phyloP scores from a whole-genome alignment of 2,797 vertebrate species.

The Erithacus rubecula region DNA sequence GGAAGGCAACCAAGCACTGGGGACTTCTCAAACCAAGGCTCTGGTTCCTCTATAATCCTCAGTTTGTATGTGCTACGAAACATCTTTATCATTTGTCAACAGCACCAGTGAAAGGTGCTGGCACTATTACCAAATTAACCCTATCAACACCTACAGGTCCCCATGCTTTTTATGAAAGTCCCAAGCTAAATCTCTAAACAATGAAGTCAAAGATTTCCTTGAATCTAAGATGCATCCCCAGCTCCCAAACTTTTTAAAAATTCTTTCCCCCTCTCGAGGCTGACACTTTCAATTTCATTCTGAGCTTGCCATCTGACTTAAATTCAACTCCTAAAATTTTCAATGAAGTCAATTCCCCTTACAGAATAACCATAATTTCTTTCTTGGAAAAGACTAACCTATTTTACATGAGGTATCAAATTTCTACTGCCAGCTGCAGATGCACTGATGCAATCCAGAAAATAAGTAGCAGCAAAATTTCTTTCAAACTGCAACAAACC shows the following conservation, averaged over 20 bases:
- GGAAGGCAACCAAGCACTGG: neutral
- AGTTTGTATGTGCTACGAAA: accelerated
- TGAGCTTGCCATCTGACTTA: neutral
- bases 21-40: neutral
- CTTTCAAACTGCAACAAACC: neutral
- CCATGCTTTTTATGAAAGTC: neutral
- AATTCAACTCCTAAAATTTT: neutral
- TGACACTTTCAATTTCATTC: neutral
- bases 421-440: constrained; percentile 9
- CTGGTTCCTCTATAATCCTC: neutral
- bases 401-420: neutral
- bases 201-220: neutral
- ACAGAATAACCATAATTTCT: neutral
- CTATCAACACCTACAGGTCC: neutral
- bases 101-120: neutral
- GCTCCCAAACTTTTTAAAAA: neutral
- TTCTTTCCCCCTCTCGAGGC: accelerated
- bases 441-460: neutral
- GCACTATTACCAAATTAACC: neutral
- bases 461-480: neutral
- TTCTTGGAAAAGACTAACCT: neutral
- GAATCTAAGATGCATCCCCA: neutral
- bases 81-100: neutral
- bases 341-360: neutral
- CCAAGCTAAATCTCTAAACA: neutral